These are phyloP conservation scores for Ianthella basta DNA, from an alignment of 37 sponge, comb jelly and placozoan species.

Conservation along the genomic window DNA sequence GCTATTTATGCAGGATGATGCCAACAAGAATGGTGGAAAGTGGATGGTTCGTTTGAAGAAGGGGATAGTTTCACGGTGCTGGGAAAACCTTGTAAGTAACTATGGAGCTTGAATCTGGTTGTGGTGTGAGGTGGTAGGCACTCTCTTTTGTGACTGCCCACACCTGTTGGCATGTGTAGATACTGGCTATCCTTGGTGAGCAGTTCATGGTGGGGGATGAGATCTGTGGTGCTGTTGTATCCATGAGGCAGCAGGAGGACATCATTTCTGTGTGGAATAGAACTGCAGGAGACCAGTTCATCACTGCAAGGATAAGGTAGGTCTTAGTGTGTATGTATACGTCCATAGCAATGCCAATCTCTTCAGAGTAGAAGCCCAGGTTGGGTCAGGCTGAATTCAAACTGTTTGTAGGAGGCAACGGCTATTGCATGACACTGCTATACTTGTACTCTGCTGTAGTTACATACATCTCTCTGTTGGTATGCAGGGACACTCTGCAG, in stretches of 20 bases:
- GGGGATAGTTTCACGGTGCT: constrained; percentile 82
- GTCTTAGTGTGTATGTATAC: neutral
- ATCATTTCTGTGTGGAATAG: constrained; percentile 95
- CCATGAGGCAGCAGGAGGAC: constrained; percentile 81
- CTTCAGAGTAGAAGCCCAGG: too few relatives aligned
- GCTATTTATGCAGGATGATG: constrained; percentile 78
- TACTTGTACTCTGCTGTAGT: too few relatives aligned
- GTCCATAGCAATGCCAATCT: too few relatives aligned
- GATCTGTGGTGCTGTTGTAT: constrained; percentile 94
- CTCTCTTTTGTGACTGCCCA: neutral
- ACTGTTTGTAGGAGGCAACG: too few relatives aligned
- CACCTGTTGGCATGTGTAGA: constrained; percentile 27
- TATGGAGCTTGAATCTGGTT: neutral
- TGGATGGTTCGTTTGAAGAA: constrained; percentile 94
- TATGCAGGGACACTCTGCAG: constrained; percentile 84
- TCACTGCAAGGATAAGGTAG: constrained; percentile 82
- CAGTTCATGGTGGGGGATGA: constrained; percentile 98
- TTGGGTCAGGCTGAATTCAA: too few relatives aligned
- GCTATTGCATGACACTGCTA: too few relatives aligned
- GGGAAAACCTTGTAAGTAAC: constrained; percentile 90
- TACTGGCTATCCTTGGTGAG: constrained; percentile 89
- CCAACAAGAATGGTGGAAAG: constrained; percentile 89
- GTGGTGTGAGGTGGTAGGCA: too few relatives aligned
- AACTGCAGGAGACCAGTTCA: constrained; percentile 67
- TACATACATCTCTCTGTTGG: neutral